Evolutionary conservation across 2,797 vertebrate species (phyloP).

Genomic region (Spizella passerina): DNA sequence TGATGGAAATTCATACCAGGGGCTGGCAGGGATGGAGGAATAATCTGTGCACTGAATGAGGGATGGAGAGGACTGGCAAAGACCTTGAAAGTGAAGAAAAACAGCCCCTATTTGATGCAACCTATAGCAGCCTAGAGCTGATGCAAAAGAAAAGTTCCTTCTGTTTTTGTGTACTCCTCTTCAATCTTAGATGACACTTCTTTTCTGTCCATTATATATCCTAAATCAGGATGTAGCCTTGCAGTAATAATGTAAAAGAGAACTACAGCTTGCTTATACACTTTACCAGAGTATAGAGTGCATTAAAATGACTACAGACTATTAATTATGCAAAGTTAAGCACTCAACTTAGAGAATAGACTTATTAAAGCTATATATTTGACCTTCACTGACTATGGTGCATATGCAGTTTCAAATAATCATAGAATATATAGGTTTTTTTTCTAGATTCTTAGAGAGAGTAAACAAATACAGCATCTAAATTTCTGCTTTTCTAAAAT

Average conservation of each 20-base stretch:
- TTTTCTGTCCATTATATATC: not conserved
- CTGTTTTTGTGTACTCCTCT: not conserved
- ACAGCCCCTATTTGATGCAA: not conserved
- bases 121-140: not conserved
- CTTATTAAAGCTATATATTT: not conserved
- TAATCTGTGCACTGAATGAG: not conserved
- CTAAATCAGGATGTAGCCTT: not conserved
- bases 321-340: not conserved
- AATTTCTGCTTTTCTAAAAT: not conserved
- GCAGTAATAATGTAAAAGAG: not conserved
- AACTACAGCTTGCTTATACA: not conserved
- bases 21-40: not conserved
- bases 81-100: not conserved
- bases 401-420: not conserved
- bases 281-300: not conserved
- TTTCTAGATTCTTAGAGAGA: not conserved
- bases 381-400: not conserved
- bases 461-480: not conserved
- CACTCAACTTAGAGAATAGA: not conserved
- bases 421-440: not conserved
- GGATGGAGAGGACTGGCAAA: not conserved
- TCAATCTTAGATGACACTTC: not conserved
- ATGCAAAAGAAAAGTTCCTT: not conserved
- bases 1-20: not conserved
- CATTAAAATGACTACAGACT: not conserved